Conservation (phyloP, 2,797 vertebrate species). For the Eptatretus atami region DNA sequence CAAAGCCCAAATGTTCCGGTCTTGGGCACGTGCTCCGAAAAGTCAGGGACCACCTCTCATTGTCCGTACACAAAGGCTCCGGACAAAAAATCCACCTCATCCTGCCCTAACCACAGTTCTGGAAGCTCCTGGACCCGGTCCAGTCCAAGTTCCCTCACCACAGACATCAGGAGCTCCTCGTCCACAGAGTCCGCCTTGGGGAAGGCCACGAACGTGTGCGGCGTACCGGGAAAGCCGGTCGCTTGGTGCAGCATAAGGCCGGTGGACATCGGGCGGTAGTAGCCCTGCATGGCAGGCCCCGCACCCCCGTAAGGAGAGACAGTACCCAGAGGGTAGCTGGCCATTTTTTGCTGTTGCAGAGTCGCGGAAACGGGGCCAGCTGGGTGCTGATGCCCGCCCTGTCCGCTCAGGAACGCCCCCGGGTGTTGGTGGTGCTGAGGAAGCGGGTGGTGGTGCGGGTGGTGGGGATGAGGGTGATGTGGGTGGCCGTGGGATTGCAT, state of each 20-base stretch:
- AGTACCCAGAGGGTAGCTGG: slow-evolving; percentile 7
- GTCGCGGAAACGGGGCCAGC: slow-evolving; percentile 10
- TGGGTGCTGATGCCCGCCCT: slow-evolving; percentile 20
- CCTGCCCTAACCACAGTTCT: slow-evolving; percentile 76
- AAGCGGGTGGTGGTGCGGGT: slow-evolving; percentile 27
- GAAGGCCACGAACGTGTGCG: slow-evolving; percentile 46
- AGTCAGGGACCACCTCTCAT: background rate
- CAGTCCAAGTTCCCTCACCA: slow-evolving; percentile 65
- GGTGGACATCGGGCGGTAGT: slow-evolving; percentile 56
- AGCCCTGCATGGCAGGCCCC: background rate
- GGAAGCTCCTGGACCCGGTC: slow-evolving; percentile 80
- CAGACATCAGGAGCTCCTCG: slow-evolving; percentile 64
- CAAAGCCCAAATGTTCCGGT: too few species aligned
- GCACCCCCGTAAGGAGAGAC: too few species aligned
- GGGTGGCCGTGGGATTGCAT: background rate
- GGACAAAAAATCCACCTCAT: slow-evolving; percentile 80
- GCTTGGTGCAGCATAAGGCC: slow-evolving; percentile 30
- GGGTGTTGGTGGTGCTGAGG: slow-evolving; percentile 29
- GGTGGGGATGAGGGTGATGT: slow-evolving; percentile 25
- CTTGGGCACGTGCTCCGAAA: too few species aligned
- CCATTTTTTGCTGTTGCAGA: slow-evolving; percentile 26
- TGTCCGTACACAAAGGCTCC: slow-evolving; percentile 11
- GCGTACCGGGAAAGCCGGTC: slow-evolving; percentile 25
- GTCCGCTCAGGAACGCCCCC: slow-evolving; percentile 26
- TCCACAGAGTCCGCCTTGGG: slow-evolving; percentile 71